Evolutionary conservation across 1,140 invertebrate genomes (phyloP), one percentile per base, ranked within the genome.

Genomic region (Gonatopus flavifemur): DNA sequence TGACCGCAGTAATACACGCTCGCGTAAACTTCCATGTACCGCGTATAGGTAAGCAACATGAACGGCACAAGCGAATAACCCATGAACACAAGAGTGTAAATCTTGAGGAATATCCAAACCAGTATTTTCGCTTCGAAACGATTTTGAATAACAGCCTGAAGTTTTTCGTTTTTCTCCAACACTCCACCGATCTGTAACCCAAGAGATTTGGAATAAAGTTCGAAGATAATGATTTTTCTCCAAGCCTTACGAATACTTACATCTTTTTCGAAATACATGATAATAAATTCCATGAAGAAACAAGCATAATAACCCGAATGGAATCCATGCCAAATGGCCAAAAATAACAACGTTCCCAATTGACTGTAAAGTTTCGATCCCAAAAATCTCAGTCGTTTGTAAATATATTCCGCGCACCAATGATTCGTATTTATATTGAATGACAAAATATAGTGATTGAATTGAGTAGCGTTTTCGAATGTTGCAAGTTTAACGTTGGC

Each of bases 391-490:
- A 97, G 76, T 9, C 94, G 80, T 71, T 97, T 98, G 72, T 94
- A 98, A 32, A 98, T 80, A 67, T 98, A 96, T 76, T 93, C 87
- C 0, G 87, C 86, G 37, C 91, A 88, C 91, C 94, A 98, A 19
- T 86, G 80, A 77, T 97, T 98, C 0, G 95, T 97, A 65, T 96
- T 96, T 37, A 89, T 89, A 70, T 97, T 98, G 69, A 97, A 97
- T 9, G 91, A 89, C 46, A 84, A 77, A 37, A 96, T 91, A 61
- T 93, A 88, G 61, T 94, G 86, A 45, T 86, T 86, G 74, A 96
- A 93, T 33, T 86, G 87, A 2, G 86, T 87, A 3, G 88, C 84
- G 20, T 82, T 85, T 77, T 96, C 93, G 65, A 91, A 91, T 1
- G 84, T 76, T 20, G 73, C 62, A 1, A 96, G 62, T 58, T 89